These are phyloP conservation scores for Tromatobia lineatoria DNA, from an alignment of 2,888 invertebrate genomes.

Conservation along the genomic window DNA sequence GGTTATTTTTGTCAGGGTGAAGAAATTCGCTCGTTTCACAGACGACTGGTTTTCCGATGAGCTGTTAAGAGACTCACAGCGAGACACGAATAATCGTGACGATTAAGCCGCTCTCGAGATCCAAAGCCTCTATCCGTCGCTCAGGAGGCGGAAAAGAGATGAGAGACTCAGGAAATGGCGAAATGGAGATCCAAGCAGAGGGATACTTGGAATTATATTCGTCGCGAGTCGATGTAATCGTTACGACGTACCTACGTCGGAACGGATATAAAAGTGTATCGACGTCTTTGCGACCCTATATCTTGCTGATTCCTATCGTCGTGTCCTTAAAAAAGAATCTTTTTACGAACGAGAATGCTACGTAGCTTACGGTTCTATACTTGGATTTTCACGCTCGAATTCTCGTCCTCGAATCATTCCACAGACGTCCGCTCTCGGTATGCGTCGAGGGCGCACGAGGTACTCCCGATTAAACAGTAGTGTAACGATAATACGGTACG, in stretches of 20 bases:
- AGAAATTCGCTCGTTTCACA: slow-evolving; percentile 56
- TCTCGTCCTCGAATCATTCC: slow-evolving; percentile 52
- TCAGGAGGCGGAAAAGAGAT: slow-evolving; percentile 46
- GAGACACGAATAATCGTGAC: slow-evolving; percentile 70
- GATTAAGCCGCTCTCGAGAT: slow-evolving; percentile 65
- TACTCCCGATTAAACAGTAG: slow-evolving; percentile 47
- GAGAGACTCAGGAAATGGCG: slow-evolving; percentile 8
- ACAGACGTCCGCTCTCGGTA: slow-evolving; percentile 28
- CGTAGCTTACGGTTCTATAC: slow-evolving; percentile 1
- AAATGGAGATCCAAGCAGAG: slow-evolving; percentile 32
- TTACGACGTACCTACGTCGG: slow-evolving; percentile 78
- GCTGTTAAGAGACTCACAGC: slow-evolving; percentile 70
- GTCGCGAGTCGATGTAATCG: slow-evolving; percentile 77
- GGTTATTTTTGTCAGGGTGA: slow-evolving; percentile 42
- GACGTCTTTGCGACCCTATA: slow-evolving; percentile 21
- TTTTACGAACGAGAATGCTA: not conserved
- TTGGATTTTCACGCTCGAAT: slow-evolving; percentile 44
- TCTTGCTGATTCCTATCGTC: slow-evolving; percentile 9
- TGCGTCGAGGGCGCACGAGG: slow-evolving; percentile 31
- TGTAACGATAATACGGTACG: slow-evolving; percentile 48
- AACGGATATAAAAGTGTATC: slow-evolving; percentile 36
- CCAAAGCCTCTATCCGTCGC: slow-evolving; percentile 60
- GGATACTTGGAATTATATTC: slow-evolving; percentile 66
- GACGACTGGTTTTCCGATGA: slow-evolving; percentile 63
- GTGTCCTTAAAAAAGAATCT: slow-evolving; percentile 20